Conservation (phyloP, 2,113 vertebrate genomes). For the Pachypanchax playfairii region DNA sequence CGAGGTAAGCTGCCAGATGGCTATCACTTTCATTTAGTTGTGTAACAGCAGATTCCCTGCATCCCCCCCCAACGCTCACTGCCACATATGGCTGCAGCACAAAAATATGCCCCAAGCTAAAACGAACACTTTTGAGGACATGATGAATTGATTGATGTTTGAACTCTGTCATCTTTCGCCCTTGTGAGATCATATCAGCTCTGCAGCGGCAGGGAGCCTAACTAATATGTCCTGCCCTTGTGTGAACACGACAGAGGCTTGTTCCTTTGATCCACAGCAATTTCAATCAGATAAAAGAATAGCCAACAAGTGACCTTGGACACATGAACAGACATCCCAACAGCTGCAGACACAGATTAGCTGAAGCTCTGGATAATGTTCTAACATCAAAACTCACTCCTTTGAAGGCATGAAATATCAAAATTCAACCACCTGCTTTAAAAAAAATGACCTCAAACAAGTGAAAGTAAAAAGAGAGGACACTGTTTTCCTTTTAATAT, state of each 20-base stretch:
- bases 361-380: slow-evolving; percentile 47
- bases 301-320: slow-evolving; percentile 68
- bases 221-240: slow-evolving; percentile 62
- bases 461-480: not conserved
- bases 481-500: not conserved
- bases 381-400: slow-evolving; percentile 45
- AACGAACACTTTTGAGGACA: slow-evolving; percentile 26
- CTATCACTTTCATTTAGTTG: slow-evolving; percentile 81
- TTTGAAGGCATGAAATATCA: slow-evolving; percentile 59
- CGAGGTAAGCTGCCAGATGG: slow-evolving; percentile 79
- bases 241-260: slow-evolving; percentile 55
- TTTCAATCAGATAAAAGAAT: slow-evolving; percentile 76
- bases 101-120: slow-evolving; percentile 39
- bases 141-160: slow-evolving; percentile 16
- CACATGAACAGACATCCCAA: slow-evolving; percentile 51
- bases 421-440: slow-evolving; percentile 1
- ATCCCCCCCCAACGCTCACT: slow-evolving; percentile 25
- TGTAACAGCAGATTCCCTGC: slow-evolving; percentile 74
- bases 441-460: not conserved
- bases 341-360: slow-evolving; percentile 63
- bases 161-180: slow-evolving; percentile 6
- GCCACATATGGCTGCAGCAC: slow-evolving; percentile 46
- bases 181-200: slow-evolving; percentile 44
- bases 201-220: slow-evolving; percentile 33
- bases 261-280: slow-evolving; percentile 65